Evolutionary conservation across 2,888 invertebrate genomes (phyloP).

Genomic region (Hecatera dysodea): DNA sequence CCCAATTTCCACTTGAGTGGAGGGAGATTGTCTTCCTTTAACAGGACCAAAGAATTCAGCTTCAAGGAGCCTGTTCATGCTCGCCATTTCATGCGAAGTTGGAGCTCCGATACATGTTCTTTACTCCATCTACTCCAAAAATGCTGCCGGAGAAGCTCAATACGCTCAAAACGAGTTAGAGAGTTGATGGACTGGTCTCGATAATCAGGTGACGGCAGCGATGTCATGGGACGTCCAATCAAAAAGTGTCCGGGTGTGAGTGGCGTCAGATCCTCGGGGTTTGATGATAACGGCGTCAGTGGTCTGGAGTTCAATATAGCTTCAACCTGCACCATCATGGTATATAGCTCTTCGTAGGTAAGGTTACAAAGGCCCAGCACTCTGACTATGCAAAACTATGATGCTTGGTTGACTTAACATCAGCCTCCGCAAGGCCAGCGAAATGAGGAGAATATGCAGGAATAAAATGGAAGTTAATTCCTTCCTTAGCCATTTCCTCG

Average conservation of each 20-base stretch:
- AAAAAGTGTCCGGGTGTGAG: conserved; percentile 13
- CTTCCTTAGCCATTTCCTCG: conserved; percentile 1
- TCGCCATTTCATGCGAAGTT: conserved; percentile 1
- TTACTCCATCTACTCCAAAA: conserved; percentile 6
- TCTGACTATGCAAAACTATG: not conserved
- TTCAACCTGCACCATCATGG: conserved; percentile 3
- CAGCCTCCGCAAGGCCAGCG: too few relatives aligned
- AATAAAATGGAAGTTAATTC: too few relatives aligned
- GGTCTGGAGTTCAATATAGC: conserved; percentile 6
- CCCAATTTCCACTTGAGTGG: too few relatives aligned
- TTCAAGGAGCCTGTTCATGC: not conserved
- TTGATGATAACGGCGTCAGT: not conserved
- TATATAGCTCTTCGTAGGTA: conserved; percentile 13
- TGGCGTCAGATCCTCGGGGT: conserved; percentile 1
- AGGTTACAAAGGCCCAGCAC: conserved; percentile 17
- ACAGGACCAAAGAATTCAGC: not conserved
- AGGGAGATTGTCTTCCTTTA: too few relatives aligned
- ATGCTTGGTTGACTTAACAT: too few relatives aligned
- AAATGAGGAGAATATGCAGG: too few relatives aligned
- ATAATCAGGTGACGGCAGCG: not conserved
- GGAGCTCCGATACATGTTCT: conserved; percentile 3
- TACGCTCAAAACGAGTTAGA: not conserved
- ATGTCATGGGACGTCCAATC: conserved; percentile 7
- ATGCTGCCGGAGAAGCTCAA: not conserved
- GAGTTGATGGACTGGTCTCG: not conserved